A percentile compares a stretch with the other conserved stretches of the same genome.
These are phyloP conservation scores for Helicoverpa assulta DNA, from an alignment of 2,888 invertebrate species.

Conservation along the genomic window DNA sequence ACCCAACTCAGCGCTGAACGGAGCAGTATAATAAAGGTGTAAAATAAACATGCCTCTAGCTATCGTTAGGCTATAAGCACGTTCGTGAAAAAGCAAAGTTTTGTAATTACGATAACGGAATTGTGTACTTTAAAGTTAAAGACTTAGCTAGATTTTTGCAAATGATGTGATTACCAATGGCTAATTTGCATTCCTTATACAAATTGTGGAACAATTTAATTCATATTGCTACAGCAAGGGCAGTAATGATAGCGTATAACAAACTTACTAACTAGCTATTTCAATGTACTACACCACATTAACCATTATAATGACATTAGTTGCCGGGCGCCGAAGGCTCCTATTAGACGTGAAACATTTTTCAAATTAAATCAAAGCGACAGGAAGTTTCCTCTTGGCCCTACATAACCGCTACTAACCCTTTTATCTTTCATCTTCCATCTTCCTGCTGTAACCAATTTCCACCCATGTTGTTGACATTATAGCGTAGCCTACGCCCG, in stretches of 20 bases:
- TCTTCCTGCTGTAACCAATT: conserved; percentile 6
- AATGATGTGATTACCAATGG: neutral
- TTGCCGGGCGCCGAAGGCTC: conserved; percentile 15
- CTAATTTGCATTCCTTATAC: neutral
- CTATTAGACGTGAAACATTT: conserved; percentile 43
- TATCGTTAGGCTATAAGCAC: neutral
- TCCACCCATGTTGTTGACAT: conserved; percentile 21
- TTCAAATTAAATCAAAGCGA: conserved; percentile 46
- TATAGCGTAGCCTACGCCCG: conserved; percentile 12
- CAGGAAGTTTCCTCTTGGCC: conserved; percentile 27
- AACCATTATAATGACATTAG: conserved; percentile 53
- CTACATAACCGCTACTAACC: conserved; percentile 16
- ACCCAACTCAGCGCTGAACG: neutral
- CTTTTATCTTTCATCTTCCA: conserved; percentile 27
- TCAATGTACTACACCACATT: conserved; percentile 19
- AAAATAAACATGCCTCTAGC: neutral
- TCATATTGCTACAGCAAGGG: neutral
- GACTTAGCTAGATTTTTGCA: neutral
- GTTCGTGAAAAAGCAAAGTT: neutral
- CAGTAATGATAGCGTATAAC: neutral
- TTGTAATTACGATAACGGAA: neutral
- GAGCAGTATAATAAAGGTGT: neutral
- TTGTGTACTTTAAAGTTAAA: neutral
- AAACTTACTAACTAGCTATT: conserved; percentile 18
- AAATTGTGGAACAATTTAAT: neutral